These are phyloP conservation scores for Eclectus roratus DNA, from an alignment of 2,113 vertebrate genomes.

Conservation along the genomic window DNA sequence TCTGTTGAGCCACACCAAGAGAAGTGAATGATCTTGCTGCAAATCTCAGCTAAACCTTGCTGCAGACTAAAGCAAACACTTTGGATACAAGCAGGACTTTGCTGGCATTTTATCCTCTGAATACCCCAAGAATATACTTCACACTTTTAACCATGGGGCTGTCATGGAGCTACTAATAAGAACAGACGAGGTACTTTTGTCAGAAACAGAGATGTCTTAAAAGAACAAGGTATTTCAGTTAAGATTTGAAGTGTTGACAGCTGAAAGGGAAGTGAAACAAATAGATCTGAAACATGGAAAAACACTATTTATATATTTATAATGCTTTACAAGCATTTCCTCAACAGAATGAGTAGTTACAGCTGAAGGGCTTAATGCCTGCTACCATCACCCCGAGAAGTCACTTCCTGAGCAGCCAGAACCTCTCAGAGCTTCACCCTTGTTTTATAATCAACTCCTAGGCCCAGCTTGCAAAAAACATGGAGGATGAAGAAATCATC, in stretches of 20 bases:
- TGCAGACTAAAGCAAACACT: background rate
- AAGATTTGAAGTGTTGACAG: conserved; percentile 48
- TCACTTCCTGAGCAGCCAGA: background rate
- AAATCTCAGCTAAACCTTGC: background rate
- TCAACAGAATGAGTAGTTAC: background rate
- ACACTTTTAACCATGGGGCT: background rate
- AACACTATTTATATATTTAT: conserved; percentile 11
- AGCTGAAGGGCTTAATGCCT: conserved; percentile 31
- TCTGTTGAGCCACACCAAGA: background rate
- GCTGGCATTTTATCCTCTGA: background rate
- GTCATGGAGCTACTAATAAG: background rate
- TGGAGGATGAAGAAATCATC: background rate
- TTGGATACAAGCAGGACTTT: background rate
- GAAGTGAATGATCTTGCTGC: background rate
- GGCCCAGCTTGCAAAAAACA: background rate
- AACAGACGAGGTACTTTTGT: background rate
- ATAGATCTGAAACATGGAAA: conserved; percentile 36
- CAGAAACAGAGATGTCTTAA: background rate
- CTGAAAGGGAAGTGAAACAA: conserved; percentile 57
- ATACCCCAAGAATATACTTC: background rate
- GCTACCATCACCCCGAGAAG: background rate
- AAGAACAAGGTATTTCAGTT: conserved; percentile 31
- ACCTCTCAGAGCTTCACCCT: background rate
- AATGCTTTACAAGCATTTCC: conserved; percentile 37
- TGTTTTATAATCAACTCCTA: background rate